phyloP scores from a whole-genome alignment of 2,888 invertebrate species.

The Limnephilus rhombicus region DNA sequence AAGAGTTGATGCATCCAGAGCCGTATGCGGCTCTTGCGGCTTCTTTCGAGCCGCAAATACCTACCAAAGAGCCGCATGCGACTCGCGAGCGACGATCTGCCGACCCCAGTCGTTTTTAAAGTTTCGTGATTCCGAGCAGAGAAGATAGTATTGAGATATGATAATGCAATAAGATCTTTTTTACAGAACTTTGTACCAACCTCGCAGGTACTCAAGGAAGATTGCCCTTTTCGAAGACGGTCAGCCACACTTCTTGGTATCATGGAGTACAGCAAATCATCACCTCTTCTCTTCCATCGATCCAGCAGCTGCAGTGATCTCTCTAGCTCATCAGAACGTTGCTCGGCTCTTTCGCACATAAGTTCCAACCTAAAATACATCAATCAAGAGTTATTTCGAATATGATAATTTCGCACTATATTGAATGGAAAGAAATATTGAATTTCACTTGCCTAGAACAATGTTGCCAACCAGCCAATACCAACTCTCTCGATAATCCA shows the following conservation, averaged over 20 bases:
- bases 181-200: slow-evolving; percentile 70
- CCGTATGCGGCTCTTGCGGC: no score
- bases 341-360: slow-evolving; percentile 90
- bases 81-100: no score
- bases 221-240: slow-evolving; percentile 85
- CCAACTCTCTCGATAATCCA: slow-evolving; percentile 89
- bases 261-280: slow-evolving; percentile 94
- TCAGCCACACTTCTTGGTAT: slow-evolving; percentile 92
- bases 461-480: slow-evolving; percentile 91
- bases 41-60: no score
- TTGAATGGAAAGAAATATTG: neutral
- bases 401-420: neutral
- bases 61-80: no score
- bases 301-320: slow-evolving; percentile 87
- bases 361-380: slow-evolving; percentile 80
- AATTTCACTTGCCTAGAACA: slow-evolving; percentile 79
- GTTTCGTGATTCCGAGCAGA: no score
- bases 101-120: no score
- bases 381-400: neutral
- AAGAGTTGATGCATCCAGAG: no score
- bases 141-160: no score
- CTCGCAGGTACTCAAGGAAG: slow-evolving; percentile 89
- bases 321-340: slow-evolving; percentile 87
- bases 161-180: neutral
- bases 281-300: slow-evolving; percentile 91